These are phyloP conservation scores for Liodrosophila aerea DNA, from an alignment of 2,888 invertebrate species.

Conservation along the genomic window DNA sequence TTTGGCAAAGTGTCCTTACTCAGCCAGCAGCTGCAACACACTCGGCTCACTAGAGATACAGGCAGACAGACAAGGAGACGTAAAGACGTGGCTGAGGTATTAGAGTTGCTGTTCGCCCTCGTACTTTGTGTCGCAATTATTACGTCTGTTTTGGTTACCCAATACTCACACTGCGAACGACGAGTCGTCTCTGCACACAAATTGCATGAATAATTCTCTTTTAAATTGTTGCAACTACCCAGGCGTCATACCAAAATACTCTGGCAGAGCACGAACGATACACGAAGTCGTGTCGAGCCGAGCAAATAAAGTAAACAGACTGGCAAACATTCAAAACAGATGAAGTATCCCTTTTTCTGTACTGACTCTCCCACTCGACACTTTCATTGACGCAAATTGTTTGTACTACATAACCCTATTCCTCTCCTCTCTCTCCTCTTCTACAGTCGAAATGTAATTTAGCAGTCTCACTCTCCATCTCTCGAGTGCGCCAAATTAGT, in stretches of 20 bases:
- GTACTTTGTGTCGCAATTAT: constrained; percentile 41
- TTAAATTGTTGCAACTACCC: constrained; percentile 72
- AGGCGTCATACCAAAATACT: constrained; percentile 26
- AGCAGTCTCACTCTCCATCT: constrained; percentile 30
- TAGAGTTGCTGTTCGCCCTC: constrained; percentile 2
- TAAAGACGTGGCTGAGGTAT: constrained; percentile 12
- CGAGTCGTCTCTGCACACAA: constrained; percentile 43
- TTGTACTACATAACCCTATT: constrained; percentile 60
- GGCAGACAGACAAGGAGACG: constrained; percentile 8
- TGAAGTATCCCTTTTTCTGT: constrained; percentile 12
- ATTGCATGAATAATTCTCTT: constrained; percentile 78
- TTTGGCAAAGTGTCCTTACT: constrained; percentile 62
- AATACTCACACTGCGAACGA: constrained; percentile 17
- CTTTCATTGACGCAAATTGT: constrained; percentile 76
- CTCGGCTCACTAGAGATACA: constrained; percentile 21
- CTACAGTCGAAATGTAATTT: constrained; percentile 68
- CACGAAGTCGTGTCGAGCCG: constrained; percentile 13
- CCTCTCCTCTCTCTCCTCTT: background rate
- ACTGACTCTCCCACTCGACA: constrained; percentile 41
- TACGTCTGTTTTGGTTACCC: constrained; percentile 44
- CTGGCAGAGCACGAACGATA: background rate
- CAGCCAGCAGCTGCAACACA: constrained; percentile 13
- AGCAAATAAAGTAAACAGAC: constrained; percentile 68
- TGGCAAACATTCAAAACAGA: constrained; percentile 44
- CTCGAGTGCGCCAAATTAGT: constrained; percentile 65